These are phyloP conservation scores for Hirtodrosophila alboralis DNA, from an alignment of 2,888 invertebrate genomes.

Conservation along the genomic window DNA sequence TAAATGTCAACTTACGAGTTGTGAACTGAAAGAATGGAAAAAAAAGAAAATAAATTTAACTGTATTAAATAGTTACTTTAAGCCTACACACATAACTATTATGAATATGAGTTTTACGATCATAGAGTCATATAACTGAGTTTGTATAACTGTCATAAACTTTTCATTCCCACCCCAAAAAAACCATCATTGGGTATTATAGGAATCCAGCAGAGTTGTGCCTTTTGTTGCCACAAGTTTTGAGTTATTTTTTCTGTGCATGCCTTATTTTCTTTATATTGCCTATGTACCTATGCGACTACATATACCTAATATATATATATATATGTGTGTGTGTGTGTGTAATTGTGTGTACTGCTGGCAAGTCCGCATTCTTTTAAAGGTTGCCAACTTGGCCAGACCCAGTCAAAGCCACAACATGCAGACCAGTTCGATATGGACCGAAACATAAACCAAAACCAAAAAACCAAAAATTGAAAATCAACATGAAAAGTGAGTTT, in stretches of 20 bases:
- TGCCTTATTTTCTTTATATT: constrained; percentile 59
- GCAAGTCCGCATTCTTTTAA: constrained; percentile 83
- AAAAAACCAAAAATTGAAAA: constrained; percentile 38
- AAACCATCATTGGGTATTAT: constrained; percentile 34
- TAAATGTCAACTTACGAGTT: too few species aligned
- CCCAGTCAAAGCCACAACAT: constrained; percentile 31
- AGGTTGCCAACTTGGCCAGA: constrained; percentile 81
- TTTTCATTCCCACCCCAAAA: constrained; percentile 28
- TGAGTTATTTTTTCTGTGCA: constrained; percentile 74
- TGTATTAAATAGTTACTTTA: too few species aligned
- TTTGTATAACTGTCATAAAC: constrained; percentile 31
- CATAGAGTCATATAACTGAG: too few species aligned
- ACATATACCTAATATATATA: constrained; percentile 21
- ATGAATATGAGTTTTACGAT: background rate
- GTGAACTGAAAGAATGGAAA: too few species aligned
- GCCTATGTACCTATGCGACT: constrained; percentile 50
- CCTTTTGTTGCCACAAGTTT: constrained; percentile 74
- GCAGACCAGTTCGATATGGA: constrained; percentile 64
- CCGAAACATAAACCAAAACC: constrained; percentile 41
- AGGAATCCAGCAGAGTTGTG: constrained; percentile 61
- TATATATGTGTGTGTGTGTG: constrained; percentile 23
- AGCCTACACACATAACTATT: background rate
- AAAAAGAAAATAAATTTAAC: too few species aligned
- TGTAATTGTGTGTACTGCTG: constrained; percentile 60
- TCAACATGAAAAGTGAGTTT: constrained; percentile 3